Evolutionary conservation across 1,140 invertebrate genomes (phyloP).

Genomic region (Drosophila cardini): DNA sequence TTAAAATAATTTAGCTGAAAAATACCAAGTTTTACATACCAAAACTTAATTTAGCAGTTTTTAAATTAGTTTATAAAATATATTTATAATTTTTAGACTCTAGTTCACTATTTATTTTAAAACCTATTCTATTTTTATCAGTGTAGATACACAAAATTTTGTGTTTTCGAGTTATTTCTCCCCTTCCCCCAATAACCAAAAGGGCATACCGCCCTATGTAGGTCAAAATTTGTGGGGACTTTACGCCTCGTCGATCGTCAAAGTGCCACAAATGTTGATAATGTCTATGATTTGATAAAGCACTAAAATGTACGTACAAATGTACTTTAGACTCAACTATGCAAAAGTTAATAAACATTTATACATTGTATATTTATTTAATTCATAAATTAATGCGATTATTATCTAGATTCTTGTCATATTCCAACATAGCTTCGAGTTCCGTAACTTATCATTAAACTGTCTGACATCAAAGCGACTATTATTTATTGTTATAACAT

Average conservation of each 20-base stretch:
- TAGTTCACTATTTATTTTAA: too few relatives aligned
- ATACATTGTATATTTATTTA: constrained; percentile 6
- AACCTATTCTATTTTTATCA: too few relatives aligned
- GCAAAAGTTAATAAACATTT: constrained; percentile 9
- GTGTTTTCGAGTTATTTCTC: too few relatives aligned
- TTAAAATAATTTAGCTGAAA: too few relatives aligned
- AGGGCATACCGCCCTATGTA: constrained; percentile 30
- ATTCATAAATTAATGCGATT: constrained; percentile 11
- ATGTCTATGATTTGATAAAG: constrained; percentile 51
- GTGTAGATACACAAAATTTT: too few relatives aligned
- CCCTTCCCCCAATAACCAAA: too few relatives aligned
- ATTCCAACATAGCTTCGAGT: background rate
- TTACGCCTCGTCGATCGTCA: constrained; percentile 36
- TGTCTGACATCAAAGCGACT: constrained; percentile 4
- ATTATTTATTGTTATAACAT: constrained; percentile 65
- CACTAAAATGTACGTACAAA: background rate
- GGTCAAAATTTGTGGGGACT: constrained; percentile 51
- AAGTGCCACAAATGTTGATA: constrained; percentile 51
- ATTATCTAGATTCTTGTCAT: constrained; percentile 44
- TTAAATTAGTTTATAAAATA: too few relatives aligned
- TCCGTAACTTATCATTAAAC: constrained; percentile 31
- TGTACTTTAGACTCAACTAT: constrained; percentile 15
- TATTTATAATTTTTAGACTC: too few relatives aligned
- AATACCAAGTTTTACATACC: too few relatives aligned
- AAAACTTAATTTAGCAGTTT: too few relatives aligned